Evolutionary conservation across 1,140 invertebrate genomes (phyloP).

Genomic region (Drosophila prosaltans): DNA sequence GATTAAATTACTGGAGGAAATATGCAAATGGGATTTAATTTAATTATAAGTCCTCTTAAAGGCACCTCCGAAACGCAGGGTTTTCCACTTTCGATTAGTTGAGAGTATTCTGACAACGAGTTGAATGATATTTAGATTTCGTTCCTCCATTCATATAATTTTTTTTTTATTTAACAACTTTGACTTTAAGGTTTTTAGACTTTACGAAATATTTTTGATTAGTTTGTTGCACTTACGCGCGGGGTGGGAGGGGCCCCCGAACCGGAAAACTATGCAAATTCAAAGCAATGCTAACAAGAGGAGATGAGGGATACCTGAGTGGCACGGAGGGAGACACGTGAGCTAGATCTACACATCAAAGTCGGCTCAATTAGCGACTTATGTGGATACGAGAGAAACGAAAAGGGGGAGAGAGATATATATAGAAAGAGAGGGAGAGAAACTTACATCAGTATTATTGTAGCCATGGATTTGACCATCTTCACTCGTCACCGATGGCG

Average conservation of each 20-base stretch:
- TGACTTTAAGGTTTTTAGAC: too few relatives aligned
- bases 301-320: too few relatives aligned
- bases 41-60: too few relatives aligned
- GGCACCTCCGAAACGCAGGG: too few relatives aligned
- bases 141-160: too few relatives aligned
- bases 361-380: conserved; percentile 51
- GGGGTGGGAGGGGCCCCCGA: background rate
- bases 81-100: too few relatives aligned
- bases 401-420: background rate
- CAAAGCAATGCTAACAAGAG: background rate
- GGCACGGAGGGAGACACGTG: conserved; percentile 21
- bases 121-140: background rate
- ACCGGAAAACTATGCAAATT: conserved; percentile 1
- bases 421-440: conserved; percentile 1
- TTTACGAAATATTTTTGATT: background rate
- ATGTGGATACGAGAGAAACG: conserved; percentile 11
- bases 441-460: conserved; percentile 76
- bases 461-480: conserved; percentile 78
- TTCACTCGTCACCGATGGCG: conserved; percentile 58
- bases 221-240: background rate
- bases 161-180: too few relatives aligned
- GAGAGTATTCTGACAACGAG: background rate
- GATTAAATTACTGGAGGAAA: too few relatives aligned
- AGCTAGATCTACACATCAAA: conserved; percentile 43
- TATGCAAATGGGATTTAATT: too few relatives aligned